These are phyloP conservation scores for Pseudotriccus pelzelni DNA, from an alignment of 2,797 vertebrate genomes.

Conservation along the genomic window DNA sequence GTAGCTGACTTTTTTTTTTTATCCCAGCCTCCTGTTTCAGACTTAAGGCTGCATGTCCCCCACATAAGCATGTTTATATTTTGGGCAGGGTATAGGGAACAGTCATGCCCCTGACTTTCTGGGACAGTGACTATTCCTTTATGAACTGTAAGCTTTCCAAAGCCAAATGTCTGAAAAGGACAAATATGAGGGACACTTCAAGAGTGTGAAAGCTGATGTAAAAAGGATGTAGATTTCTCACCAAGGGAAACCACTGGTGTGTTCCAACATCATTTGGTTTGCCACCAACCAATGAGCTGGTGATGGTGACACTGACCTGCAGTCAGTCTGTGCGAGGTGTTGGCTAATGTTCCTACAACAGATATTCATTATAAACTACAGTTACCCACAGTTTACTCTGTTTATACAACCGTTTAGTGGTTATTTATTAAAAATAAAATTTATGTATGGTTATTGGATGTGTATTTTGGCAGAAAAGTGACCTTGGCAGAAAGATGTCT, in stretches of 20 bases:
- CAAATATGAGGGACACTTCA: slow-evolving; percentile 31
- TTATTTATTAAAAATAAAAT: slow-evolving; percentile 84
- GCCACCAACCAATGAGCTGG: slow-evolving; percentile 60
- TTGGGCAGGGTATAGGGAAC: slow-evolving; percentile 29
- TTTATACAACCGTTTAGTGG: slow-evolving; percentile 78
- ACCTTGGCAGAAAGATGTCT: slow-evolving; percentile 71
- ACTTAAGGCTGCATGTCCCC: neutral
- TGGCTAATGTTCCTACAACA: slow-evolving; percentile 72
- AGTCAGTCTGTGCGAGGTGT: slow-evolving; percentile 40
- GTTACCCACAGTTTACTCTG: slow-evolving; percentile 75
- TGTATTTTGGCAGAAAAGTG: slow-evolving; percentile 77
- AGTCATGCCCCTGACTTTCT: slow-evolving; percentile 52
- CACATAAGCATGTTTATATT: slow-evolving; percentile 29
- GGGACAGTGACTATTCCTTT: slow-evolving; percentile 53
- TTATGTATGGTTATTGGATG: slow-evolving; percentile 77
- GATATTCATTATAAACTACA: slow-evolving; percentile 74
- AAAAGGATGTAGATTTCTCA: slow-evolving; percentile 52
- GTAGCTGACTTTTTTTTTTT: neutral
- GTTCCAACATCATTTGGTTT: slow-evolving; percentile 57
- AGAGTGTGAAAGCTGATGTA: slow-evolving; percentile 48
- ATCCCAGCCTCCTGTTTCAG: neutral
- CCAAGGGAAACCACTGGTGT: slow-evolving; percentile 58
- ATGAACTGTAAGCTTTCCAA: slow-evolving; percentile 36
- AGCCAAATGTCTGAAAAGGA: slow-evolving; percentile 41
- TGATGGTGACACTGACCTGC: slow-evolving; percentile 26